Evolutionary conservation across 1,140 invertebrate genomes (phyloP), one percentile per base, ranked within the genome.

Genomic region (Heliothis virescens): DNA sequence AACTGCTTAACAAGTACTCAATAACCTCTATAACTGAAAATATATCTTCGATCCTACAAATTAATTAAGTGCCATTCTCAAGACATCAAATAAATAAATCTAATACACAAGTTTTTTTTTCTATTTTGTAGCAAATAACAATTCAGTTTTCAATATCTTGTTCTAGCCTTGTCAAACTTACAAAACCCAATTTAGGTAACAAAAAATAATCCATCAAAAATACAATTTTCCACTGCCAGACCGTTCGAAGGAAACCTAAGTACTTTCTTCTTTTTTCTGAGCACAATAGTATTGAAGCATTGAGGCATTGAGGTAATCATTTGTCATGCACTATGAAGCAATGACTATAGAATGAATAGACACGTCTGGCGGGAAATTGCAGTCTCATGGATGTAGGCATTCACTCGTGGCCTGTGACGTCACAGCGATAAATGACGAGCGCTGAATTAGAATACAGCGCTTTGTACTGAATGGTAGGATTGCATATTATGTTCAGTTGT

Each of bases 301-400:
- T 34, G 34, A 34, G 7, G 34, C 34, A 34, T 34, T 41, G 34
- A 41, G 34, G 34, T 41, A 65, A 59, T 72, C 59, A 79, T 79
- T 82, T 79, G 76, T 80, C 82, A 55, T 52, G 69, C 53, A 29
- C 62, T 26, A 63, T 78, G 18, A 13, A 60, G 12, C 57, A 41
- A 34, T 69, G 50, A 60, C 21, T 75, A 60, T 67, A 52, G 60
- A 41, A 53, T 74, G 76, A 71, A 71, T 60, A 53, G 59, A 72
- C 80, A 71, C 60, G 76, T 63, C 69, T 75, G 57, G 5, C 73
- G 73, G 81, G 72, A 79, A 82, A 82, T 82, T 82, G 81, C 81
- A 78, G 81, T 75, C 65, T 67, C 77, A 73, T 50, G 59, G 55
- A 21, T 63, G 50, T 71, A 62, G 50, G 78, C 78, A 63, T 79